These are phyloP conservation scores for Lypha dubia DNA, from an alignment of 2,888 invertebrate genomes.

Conservation along the genomic window DNA sequence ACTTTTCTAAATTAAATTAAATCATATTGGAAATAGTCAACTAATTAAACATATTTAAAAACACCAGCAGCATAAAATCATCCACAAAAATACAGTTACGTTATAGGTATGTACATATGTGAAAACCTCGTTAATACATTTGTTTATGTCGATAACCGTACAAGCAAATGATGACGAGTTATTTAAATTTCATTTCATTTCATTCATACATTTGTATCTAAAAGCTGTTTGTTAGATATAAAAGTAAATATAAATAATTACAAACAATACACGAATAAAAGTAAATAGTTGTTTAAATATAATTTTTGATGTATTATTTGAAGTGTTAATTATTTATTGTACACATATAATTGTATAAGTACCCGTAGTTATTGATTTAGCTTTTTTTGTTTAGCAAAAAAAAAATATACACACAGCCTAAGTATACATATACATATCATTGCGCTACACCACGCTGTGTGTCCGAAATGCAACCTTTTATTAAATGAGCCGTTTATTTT, in stretches of 20 bases:
- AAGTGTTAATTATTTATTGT: constrained; percentile 58
- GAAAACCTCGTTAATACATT: too few species aligned
- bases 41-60: too few species aligned
- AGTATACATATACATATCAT: too few species aligned
- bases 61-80: too few species aligned
- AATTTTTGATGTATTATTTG: constrained; percentile 42
- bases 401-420: neutral
- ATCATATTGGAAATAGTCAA: too few species aligned
- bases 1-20: too few species aligned
- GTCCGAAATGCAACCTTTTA: too few species aligned
- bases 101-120: too few species aligned
- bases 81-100: too few species aligned
- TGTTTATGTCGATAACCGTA: neutral
- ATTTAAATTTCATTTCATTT: neutral
- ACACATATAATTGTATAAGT: constrained; percentile 32
- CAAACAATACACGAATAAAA: too few species aligned
- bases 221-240: constrained; percentile 15
- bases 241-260: constrained; percentile 13
- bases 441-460: neutral
- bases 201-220: neutral
- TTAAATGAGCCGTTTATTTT: too few species aligned
- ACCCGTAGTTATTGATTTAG: constrained; percentile 21
- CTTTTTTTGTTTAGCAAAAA: neutral
- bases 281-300: constrained; percentile 21
- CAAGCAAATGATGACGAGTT: neutral